Evolutionary conservation across 1,140 invertebrate species (phyloP), one percentile per base, ranked within the genome.

Genomic region (Polyergus mexicanus): DNA sequence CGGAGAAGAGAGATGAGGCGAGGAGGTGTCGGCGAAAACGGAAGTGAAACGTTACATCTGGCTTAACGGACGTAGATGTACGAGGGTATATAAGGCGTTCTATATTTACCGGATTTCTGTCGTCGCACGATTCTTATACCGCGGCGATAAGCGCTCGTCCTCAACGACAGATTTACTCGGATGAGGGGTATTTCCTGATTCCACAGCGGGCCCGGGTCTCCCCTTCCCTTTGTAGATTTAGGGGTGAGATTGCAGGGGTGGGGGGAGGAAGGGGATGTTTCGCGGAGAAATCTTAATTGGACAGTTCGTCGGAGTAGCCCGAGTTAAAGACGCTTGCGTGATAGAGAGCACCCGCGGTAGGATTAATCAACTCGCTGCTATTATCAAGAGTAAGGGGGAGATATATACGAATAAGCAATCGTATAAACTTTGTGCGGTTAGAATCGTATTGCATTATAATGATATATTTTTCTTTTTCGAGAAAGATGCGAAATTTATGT

Each of bases 21-120:
- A 41, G 28, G 47, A 74, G 66, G 28, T 22, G 75, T 44, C 62
- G 76, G 44, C 19, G 75, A 85, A 90, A 92, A 91, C 92, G 92
- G 91, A 93, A 93, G 91, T 90, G 91, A 93, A 92, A 92, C 91
- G 91, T 93, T 92, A 91, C 92, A 93, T 93, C 92, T 93, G 92
- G 92, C 85, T 91, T 92, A 92, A 91, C 87, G 77, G 86, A 38
- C 77, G 44, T 77, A 47, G 83, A 87, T 85, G 83, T 44, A 63
- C 51, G 81, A 51, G 54, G 28, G 68, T 72, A 41, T 81, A 81
- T 47, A 62, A 51, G 38, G 54, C 65, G 86, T 85, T 88, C 90
- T 92, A 92, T 92, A 92, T 92, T 92, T 91, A 91, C 54, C 84
- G 86, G 38, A 89, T 91, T 90, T 77, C 85, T 80, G 90, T 87